A percentile compares a stretch with the other conserved stretches of the same genome.
phyloP scores from a whole-genome alignment of 1,140 invertebrate species.

The Aphidius gifuensis region DNA sequence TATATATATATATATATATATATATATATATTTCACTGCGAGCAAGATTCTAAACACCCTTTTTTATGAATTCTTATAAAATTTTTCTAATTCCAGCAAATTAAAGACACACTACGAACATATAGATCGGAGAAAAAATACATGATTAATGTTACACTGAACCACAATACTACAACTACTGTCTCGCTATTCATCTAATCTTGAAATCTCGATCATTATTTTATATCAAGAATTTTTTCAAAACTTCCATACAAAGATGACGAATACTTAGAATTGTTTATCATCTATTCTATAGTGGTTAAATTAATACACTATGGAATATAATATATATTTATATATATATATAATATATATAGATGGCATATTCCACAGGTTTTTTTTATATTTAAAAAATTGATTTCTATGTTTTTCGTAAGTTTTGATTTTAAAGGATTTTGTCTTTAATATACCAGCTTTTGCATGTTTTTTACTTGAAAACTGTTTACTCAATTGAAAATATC shows the following conservation, averaged over 20 bases:
- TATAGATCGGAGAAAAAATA: constrained; percentile 53
- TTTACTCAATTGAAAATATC: too few species aligned
- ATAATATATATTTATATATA: constrained; percentile 53
- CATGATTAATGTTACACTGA: constrained; percentile 51
- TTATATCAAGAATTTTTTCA: constrained; percentile 38
- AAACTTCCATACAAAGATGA: constrained; percentile 48
- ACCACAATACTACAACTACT: constrained; percentile 54
- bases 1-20: too few species aligned
- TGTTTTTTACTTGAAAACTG: too few species aligned
- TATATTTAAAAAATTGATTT: too few species aligned
- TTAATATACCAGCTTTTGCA: too few species aligned
- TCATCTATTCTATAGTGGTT: constrained; percentile 11
- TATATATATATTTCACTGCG: too few species aligned
- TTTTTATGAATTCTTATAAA: too few species aligned
- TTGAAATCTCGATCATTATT: constrained; percentile 39
- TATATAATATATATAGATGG: not conserved
- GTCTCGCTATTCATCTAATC: constrained; percentile 50
- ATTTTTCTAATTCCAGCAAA: too few species aligned
- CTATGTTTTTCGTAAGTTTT: too few species aligned
- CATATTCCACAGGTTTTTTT: too few species aligned
- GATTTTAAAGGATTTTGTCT: too few species aligned
- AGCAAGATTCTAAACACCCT: too few species aligned
- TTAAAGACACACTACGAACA: constrained; percentile 47
- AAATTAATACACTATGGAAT: constrained; percentile 31
- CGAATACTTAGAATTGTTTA: constrained; percentile 53